Conservation (phyloP, 2,797 vertebrate genomes). For the Phataginus tetradactyla region DNA sequence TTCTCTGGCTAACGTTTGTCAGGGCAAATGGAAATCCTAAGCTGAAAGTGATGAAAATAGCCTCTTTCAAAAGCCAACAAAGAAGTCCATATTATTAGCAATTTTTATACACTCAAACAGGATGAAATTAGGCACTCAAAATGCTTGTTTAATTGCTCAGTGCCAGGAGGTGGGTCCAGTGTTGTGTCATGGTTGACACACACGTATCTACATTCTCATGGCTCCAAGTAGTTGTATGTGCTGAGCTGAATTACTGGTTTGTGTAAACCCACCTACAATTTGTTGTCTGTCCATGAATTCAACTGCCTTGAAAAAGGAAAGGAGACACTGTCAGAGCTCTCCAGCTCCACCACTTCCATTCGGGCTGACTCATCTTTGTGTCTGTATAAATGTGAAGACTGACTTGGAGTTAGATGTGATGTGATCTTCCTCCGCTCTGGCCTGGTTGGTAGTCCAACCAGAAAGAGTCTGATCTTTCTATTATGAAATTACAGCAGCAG, state of each 20-base stretch:
- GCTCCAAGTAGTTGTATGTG: not conserved
- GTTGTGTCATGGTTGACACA: not conserved
- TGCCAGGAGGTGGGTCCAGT: not conserved
- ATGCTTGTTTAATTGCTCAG: not conserved
- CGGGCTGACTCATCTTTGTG: not conserved
- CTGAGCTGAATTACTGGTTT: not conserved
- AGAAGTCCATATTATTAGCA: conserved; percentile 6
- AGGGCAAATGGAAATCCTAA: conserved; percentile 41
- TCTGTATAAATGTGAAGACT: not conserved
- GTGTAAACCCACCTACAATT: not conserved
- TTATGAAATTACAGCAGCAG: conserved; percentile 71
- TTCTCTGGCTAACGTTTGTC: not conserved
- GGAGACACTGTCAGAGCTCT: not conserved
- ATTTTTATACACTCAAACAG: not conserved
- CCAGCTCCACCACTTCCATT: not conserved
- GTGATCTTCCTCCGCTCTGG: conserved; percentile 33
- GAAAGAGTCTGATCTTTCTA: conserved; percentile 64
- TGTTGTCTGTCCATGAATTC: conserved; percentile 26
- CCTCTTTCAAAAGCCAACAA: conserved; percentile 33
- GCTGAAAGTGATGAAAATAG: not conserved
- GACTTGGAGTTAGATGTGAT: not conserved
- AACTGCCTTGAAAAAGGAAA: not conserved
- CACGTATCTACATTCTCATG: not conserved
- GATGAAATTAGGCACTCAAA: not conserved
- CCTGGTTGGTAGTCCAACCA: conserved; percentile 53